A percentile compares a stretch with the other conserved stretches of the same genome.
Conservation (phyloP, 2,797 vertebrate species). For the Trachops cirrhosus region DNA sequence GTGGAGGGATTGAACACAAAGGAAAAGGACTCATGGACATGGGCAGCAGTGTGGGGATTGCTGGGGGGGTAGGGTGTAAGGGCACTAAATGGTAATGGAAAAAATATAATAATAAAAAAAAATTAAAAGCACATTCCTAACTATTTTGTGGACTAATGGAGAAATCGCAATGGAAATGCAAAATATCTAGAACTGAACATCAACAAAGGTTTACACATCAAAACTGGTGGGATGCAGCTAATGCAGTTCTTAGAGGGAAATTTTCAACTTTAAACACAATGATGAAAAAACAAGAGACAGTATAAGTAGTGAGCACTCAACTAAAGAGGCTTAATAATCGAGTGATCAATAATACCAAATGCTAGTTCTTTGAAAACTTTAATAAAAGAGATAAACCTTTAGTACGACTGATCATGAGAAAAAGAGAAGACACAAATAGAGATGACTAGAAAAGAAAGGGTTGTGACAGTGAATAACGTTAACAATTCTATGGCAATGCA, state of each 20-base stretch:
- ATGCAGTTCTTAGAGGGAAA: background rate
- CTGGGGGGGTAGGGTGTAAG: background rate
- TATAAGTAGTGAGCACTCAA: background rate
- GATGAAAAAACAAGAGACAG: background rate
- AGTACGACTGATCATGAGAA: background rate
- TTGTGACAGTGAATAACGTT: background rate
- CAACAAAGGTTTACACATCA: background rate
- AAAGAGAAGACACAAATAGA: background rate
- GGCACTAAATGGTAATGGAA: background rate
- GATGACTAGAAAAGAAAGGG: background rate
- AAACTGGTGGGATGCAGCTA: background rate
- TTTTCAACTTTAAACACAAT: background rate
- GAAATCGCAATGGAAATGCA: slow-evolving; percentile 1
- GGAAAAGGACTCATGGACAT: background rate
- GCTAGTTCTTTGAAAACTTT: background rate
- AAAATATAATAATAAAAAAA: background rate
- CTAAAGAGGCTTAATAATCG: background rate
- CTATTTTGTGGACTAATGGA: background rate
- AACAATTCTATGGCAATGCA: background rate
- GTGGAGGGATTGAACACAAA: background rate
- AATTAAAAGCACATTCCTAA: background rate
- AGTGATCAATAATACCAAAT: background rate
- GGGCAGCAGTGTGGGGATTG: background rate
- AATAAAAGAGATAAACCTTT: background rate
- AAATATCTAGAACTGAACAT: background rate